phyloP scores from a whole-genome alignment of 2,888 invertebrate species.

The Smittia aterrima region DNA sequence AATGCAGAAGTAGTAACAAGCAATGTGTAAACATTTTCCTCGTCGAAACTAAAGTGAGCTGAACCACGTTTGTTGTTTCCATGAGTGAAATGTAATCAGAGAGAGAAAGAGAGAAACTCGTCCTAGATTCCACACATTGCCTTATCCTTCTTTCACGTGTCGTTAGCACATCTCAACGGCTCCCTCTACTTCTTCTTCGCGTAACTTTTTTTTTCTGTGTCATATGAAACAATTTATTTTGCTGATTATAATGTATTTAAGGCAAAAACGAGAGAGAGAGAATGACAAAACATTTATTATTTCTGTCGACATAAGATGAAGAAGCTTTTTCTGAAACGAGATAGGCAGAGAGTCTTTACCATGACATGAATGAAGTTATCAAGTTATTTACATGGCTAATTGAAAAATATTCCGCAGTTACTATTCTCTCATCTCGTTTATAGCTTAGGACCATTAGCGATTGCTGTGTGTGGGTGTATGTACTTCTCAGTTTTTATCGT shows the following conservation, averaged over 20 bases:
- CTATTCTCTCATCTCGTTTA: not conserved
- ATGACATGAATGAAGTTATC: slow-evolving; percentile 35
- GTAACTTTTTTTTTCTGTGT: not conserved
- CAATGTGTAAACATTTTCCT: too few species aligned
- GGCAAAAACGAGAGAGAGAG: slow-evolving; percentile 30
- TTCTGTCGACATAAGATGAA: not conserved
- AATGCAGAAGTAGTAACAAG: too few species aligned
- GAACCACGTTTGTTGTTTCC: too few species aligned
- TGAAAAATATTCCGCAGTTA: slow-evolving; percentile 29
- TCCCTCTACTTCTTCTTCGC: not conserved
- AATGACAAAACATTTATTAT: slow-evolving; percentile 40
- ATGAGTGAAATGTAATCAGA: too few species aligned
- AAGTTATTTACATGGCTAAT: slow-evolving; percentile 40
- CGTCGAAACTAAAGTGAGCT: too few species aligned
- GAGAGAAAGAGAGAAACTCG: too few species aligned
- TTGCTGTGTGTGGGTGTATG: slow-evolving; percentile 17
- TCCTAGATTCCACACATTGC: too few species aligned
- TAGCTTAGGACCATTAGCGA: slow-evolving; percentile 31
- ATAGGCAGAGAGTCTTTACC: not conserved
- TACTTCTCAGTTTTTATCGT: slow-evolving; percentile 18
- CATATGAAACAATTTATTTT: slow-evolving; percentile 34
- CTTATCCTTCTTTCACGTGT: too few species aligned
- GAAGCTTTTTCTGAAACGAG: not conserved
- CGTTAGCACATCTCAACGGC: not conserved
- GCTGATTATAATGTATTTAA: slow-evolving; percentile 34